These are phyloP conservation scores for Microctonus brassicae DNA, from an alignment of 2,888 invertebrate genomes.

Conservation along the genomic window DNA sequence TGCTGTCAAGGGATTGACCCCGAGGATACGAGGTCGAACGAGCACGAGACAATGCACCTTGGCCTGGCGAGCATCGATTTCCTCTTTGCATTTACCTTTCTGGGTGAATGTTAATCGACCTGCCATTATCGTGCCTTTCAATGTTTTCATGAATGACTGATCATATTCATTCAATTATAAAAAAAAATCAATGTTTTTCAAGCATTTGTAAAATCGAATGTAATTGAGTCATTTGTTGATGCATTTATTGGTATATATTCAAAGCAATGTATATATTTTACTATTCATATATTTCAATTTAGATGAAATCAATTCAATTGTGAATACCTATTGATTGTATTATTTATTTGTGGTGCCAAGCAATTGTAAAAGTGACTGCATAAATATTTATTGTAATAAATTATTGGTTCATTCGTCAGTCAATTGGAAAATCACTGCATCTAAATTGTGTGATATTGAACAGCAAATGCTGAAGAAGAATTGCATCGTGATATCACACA, in stretches of 20 bases:
- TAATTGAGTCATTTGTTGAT: not conserved
- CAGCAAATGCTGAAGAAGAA: conserved; percentile 14
- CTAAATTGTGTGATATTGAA: not conserved
- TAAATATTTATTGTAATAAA: not conserved
- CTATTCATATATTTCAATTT: not conserved
- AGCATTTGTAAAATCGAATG: not conserved
- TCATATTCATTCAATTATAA: conserved; percentile 28
- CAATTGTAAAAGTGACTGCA: not conserved
- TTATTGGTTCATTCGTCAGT: not conserved
- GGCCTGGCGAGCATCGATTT: conserved; percentile 29
- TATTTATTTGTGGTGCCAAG: not conserved
- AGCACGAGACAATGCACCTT: conserved; percentile 36
- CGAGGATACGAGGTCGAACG: conserved; percentile 27
- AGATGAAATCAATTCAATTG: not conserved
- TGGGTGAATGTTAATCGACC: conserved; percentile 40
- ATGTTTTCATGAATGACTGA: conserved; percentile 19
- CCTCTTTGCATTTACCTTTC: conserved; percentile 20
- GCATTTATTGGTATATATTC: not conserved
- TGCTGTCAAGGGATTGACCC: conserved; percentile 25
- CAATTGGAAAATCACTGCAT: conserved; percentile 10
- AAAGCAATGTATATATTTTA: not conserved
- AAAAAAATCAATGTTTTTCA: conserved; percentile 1
- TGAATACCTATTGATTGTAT: not conserved
- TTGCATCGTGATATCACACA: not conserved
- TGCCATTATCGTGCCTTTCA: conserved; percentile 21